phyloP scores from a whole-genome alignment of 2,888 invertebrate species.

The Lathronympha strigana region DNA sequence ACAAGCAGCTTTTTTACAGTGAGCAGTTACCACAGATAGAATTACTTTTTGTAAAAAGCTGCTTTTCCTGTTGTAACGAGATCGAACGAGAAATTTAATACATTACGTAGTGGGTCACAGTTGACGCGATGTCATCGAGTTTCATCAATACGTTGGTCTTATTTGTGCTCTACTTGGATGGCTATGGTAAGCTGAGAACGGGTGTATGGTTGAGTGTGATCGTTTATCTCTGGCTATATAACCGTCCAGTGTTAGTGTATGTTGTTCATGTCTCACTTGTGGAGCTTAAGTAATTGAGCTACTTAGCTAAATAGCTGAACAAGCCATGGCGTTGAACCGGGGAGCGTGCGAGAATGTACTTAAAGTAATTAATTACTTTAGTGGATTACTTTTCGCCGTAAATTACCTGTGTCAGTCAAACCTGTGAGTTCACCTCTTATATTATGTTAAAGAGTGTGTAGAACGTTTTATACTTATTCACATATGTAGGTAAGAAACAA shows the following conservation, averaged over 20 bases:
- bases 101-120: constrained; percentile 51
- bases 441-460: background rate
- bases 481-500: too few relatives aligned
- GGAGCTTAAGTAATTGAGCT: constrained; percentile 36
- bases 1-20: background rate
- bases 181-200: constrained; percentile 45
- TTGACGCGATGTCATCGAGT: constrained; percentile 50
- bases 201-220: constrained; percentile 13
- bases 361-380: constrained; percentile 35
- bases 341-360: constrained; percentile 18
- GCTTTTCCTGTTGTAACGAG: constrained; percentile 36
- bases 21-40: background rate
- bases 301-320: constrained; percentile 19
- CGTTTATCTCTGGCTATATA: constrained; percentile 46
- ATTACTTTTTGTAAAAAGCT: constrained; percentile 21
- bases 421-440: background rate
- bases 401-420: constrained; percentile 2
- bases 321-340: background rate
- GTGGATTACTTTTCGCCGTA: constrained; percentile 25
- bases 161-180: constrained; percentile 46
- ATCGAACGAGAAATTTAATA: constrained; percentile 48
- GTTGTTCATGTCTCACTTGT: constrained; percentile 14
- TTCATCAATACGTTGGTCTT: constrained; percentile 47
- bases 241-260: constrained; percentile 29
- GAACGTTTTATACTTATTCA: background rate